phyloP scores from a whole-genome alignment of 64 coral and sea anemone species.

The Porites australiensis region DNA sequence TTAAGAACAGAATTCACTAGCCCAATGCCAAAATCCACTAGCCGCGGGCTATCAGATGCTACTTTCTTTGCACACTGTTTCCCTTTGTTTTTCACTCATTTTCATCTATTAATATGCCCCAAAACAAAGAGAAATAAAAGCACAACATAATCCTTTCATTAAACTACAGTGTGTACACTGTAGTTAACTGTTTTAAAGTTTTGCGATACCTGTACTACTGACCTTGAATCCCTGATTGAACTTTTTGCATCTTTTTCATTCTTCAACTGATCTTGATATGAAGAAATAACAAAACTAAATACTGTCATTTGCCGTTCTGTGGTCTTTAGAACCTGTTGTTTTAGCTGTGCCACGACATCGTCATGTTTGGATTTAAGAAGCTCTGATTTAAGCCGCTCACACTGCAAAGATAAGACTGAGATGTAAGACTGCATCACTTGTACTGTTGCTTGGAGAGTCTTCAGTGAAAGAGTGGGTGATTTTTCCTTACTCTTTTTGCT shows the following conservation, averaged over 20 bases:
- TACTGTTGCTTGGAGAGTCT: not conserved
- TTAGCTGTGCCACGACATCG: not conserved
- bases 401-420: not conserved
- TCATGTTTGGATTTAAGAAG: not conserved
- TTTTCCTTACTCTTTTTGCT: not conserved
- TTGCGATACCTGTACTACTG: not conserved
- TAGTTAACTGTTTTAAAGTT: no score
- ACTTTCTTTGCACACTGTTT: no score
- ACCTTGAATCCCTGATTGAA: not conserved
- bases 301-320: slow-evolving; percentile 24
- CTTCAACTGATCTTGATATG: slow-evolving; percentile 46
- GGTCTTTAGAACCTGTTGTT: slow-evolving; percentile 30
- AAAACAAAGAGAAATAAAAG: no score
- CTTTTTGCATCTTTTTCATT: not conserved
- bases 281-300: slow-evolving; percentile 34
- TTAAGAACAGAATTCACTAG: no score
- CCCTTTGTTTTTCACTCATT: no score
- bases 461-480: not conserved
- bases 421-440: not conserved
- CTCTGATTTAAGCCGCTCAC: not conserved
- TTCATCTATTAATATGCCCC: no score
- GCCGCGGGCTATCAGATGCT: no score
- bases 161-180: no score
- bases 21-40: no score
- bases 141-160: no score